Base-by-base conservation (phyloP, 1,140 invertebrate species). In the Gryon sp. region DNA sequence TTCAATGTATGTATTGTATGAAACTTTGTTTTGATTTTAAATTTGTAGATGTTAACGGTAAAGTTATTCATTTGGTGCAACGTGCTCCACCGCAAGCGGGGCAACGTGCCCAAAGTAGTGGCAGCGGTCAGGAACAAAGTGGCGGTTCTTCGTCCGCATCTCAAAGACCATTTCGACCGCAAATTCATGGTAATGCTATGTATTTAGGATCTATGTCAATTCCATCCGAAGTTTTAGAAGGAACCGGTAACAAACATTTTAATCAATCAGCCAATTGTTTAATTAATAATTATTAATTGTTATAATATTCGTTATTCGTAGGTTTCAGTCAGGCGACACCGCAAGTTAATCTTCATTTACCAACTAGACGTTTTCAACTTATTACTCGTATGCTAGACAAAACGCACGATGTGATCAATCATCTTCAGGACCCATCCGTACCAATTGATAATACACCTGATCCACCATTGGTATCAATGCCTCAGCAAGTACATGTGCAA, bases 11-110 rank as follows among this genome's bases (percentile, higher is more conserved):
- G n/a, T n/a, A n/a, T n/a, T n/a, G n/a, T n/a, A n/a, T n/a, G n/a
- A n/a, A n/a, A n/a, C n/a, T n/a, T n/a, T n/a, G n/a, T n/a, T n/a
- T n/a, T 32, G 3, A 32, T 32, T 34, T 34, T 34, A 2, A 45
- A 65, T 14, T 73, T 73, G 70, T 72, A 97, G 97, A 96, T 92
- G 93, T 98, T 7, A 91, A 97, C 88, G 95, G 95, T 1, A 98
- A 98, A 89, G 96, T 97, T 11, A 92, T 99, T 40, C 97, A 99
- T 86, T 91, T 99, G 81, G 97, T 98, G n/a, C 94, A 97, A 87
- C 90, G 95, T 24, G 92, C 95, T 3, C 95, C 96, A 12, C 90
- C 91, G 32, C 83, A 86, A 72, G 72, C 87, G 18, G 82, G 82
- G 32, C 83, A 85, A 22, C 80, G 84, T 19, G 60, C 76, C 1